Conservation (phyloP, 2,113 vertebrate species). For the Ariopsis seemanni region DNA sequence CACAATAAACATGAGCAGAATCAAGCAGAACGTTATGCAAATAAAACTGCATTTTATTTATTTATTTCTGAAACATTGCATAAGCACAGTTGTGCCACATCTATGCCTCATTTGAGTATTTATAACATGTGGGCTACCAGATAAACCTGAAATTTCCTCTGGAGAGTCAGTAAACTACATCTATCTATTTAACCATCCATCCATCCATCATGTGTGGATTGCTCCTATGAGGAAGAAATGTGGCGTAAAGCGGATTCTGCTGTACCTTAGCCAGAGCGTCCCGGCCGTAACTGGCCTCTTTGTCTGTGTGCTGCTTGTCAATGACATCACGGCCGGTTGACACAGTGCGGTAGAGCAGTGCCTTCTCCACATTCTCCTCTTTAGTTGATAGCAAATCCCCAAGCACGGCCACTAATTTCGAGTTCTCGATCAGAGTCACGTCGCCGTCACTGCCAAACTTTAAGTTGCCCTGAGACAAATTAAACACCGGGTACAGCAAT, state of each 20-base stretch:
- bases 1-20: no score
- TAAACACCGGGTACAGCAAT: not conserved
- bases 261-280: conserved; percentile 93
- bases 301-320: conserved; percentile 91
- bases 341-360: conserved; percentile 90
- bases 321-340: conserved; percentile 93
- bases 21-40: no score
- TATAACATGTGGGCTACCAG: not conserved
- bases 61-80: not conserved
- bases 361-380: conserved; percentile 88
- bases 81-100: not conserved
- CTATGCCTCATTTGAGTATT: not conserved
- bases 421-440: conserved; percentile 84
- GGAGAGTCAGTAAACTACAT: not conserved
- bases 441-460: conserved; percentile 89
- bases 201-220: not conserved
- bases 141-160: not conserved
- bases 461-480: conserved; percentile 82
- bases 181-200: not conserved
- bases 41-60: no score
- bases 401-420: conserved; percentile 79
- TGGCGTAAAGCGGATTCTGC: not conserved
- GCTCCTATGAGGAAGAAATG: not conserved
- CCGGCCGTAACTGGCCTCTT: conserved; percentile 91
- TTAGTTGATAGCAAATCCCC: conserved; percentile 85